phyloP scores from a whole-genome alignment of 2,888 invertebrate species.

The Stenichneumon culpator region DNA sequence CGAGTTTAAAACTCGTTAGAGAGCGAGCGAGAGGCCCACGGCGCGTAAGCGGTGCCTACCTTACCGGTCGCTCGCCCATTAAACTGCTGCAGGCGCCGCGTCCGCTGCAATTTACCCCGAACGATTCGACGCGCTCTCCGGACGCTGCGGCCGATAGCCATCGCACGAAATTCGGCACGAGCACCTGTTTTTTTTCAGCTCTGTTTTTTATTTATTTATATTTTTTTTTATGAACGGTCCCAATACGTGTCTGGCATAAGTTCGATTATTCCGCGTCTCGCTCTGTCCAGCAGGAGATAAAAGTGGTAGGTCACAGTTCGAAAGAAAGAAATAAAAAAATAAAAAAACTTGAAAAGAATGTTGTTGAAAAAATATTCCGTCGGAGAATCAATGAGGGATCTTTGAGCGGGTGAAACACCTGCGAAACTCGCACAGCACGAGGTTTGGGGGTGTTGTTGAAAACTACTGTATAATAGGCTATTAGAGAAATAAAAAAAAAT shows the following conservation, averaged over 20 bases:
- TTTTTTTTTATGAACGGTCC: slow-evolving; percentile 11
- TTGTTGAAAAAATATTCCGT: no score
- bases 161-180: slow-evolving; percentile 63
- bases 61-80: slow-evolving; percentile 80
- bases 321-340: not conserved
- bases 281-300: not conserved
- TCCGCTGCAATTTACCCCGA: slow-evolving; percentile 68
- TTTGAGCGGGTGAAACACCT: slow-evolving; percentile 10
- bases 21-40: slow-evolving; percentile 60
- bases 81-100: slow-evolving; percentile 67
- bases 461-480: slow-evolving; percentile 66
- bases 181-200: slow-evolving; percentile 5
- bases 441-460: slow-evolving; percentile 60
- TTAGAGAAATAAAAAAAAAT: slow-evolving; percentile 53
- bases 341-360: not conserved
- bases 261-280: not conserved
- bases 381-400: not conserved
- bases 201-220: not conserved
- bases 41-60: slow-evolving; percentile 76
- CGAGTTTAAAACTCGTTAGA: slow-evolving; percentile 76
- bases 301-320: not conserved
- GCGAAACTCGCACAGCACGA: slow-evolving; percentile 28
- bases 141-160: slow-evolving; percentile 64
- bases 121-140: slow-evolving; percentile 65
- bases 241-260: slow-evolving; percentile 19